A percentile compares a stretch with the other conserved stretches of the same genome.
Evolutionary conservation across 2,888 invertebrate genomes (phyloP).

Genomic region (Anodontia alba): DNA sequence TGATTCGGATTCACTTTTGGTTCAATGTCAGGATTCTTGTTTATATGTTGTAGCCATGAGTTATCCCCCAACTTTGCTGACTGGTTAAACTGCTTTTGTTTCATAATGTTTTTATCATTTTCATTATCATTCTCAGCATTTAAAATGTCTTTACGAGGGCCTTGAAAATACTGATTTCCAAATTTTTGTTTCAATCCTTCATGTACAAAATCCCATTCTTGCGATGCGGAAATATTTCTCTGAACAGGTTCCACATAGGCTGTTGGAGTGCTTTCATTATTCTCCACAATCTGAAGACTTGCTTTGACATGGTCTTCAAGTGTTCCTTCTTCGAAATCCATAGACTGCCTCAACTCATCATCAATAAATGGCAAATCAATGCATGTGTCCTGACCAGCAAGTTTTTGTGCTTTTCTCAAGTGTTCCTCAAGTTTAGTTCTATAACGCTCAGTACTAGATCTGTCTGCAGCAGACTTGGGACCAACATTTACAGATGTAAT

Average conservation of each 20-base stretch:
- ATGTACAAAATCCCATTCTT: constrained; percentile 73
- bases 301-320: constrained; percentile 71
- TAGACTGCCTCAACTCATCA: constrained; percentile 45
- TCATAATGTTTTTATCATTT: not conserved
- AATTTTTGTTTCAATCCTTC: constrained; percentile 62
- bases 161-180: constrained; percentile 68
- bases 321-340: constrained; percentile 61
- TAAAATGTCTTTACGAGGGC: constrained; percentile 65
- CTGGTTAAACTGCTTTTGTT: not conserved
- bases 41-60: not conserved
- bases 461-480: not conserved
- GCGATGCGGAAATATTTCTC: constrained; percentile 39
- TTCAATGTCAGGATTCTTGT: not conserved
- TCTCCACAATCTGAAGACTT: constrained; percentile 62
- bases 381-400: constrained; percentile 11
- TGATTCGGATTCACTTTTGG: not conserved
- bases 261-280: constrained; percentile 33
- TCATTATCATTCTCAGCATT: not conserved
- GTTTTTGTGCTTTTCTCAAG: constrained; percentile 38
- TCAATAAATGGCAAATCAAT: constrained; percentile 63
- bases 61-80: not conserved
- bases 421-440: constrained; percentile 46
- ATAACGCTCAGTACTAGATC: constrained; percentile 27
- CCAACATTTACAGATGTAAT: not conserved
- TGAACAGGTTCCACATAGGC: constrained; percentile 12